These are phyloP conservation scores for Halesus radiatus DNA, from an alignment of 1,140 invertebrate genomes.

Conservation along the genomic window DNA sequence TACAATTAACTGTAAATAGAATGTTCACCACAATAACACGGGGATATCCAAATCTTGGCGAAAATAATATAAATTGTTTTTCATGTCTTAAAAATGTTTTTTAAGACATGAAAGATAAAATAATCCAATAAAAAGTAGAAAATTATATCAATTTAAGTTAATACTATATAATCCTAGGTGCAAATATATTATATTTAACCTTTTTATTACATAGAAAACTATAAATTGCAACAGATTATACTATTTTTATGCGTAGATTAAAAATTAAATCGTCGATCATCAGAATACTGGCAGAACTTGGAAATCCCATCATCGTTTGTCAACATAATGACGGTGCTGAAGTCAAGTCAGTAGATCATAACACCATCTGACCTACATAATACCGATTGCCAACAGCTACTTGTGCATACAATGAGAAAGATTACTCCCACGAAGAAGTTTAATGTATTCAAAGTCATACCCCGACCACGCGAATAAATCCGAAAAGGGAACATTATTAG, in stretches of 20 bases:
- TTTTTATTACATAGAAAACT: no score
- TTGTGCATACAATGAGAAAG: slow-evolving; percentile 24
- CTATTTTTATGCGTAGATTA: not conserved
- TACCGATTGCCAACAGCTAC: slow-evolving; percentile 11
- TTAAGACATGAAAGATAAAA: no score
- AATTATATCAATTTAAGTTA: no score
- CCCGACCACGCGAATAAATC: slow-evolving; percentile 14
- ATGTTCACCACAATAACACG: no score
- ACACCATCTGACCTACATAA: slow-evolving; percentile 4
- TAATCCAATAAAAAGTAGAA: no score
- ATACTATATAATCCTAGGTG: no score
- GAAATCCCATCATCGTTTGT: not conserved
- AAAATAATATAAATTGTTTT: no score
- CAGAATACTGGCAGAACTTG: not conserved
- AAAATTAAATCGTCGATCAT: not conserved
- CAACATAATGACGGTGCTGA: not conserved
- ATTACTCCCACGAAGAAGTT: slow-evolving; percentile 8
- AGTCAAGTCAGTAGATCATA: not conserved
- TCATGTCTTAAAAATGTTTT: no score
- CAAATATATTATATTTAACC: no score
- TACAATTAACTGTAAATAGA: no score
- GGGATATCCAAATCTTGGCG: no score
- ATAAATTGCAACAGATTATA: not conserved
- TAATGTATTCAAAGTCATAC: not conserved
- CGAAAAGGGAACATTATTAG: not conserved